A percentile compares a stretch with the other conserved stretches of the same genome.
Evolutionary conservation across 2,113 vertebrate species (phyloP).

Genomic region (Poicephalus gulielmi): DNA sequence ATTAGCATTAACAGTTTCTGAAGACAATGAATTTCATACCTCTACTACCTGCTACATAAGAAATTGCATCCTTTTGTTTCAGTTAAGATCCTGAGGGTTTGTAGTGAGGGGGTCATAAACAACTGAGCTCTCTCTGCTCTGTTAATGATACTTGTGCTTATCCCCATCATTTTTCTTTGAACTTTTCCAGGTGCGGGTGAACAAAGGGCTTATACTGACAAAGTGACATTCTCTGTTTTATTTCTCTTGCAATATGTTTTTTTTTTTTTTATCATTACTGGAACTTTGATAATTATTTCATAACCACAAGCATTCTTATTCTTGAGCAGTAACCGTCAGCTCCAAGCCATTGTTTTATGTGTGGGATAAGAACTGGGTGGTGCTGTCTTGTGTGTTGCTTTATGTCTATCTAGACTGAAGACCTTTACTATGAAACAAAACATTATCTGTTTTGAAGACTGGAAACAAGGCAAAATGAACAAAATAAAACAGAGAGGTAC

Average conservation of each 20-base stretch:
- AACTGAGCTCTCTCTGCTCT: background rate
- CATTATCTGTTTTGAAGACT: background rate
- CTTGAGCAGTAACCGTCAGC: background rate
- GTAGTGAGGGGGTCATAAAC: background rate
- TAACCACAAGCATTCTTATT: background rate
- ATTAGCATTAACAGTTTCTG: background rate
- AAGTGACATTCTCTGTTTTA: background rate
- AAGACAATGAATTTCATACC: background rate
- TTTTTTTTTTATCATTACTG: background rate
- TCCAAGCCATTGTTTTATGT: background rate
- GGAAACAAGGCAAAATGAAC: background rate
- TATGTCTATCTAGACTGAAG: background rate
- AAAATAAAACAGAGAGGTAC: background rate
- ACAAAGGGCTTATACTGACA: background rate
- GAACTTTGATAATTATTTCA: background rate
- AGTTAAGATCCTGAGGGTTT: background rate
- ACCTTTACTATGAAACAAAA: background rate
- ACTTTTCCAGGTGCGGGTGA: background rate
- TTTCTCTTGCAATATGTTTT: background rate
- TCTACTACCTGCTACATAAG: background rate
- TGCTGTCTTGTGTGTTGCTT: background rate
- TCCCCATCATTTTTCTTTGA: background rate
- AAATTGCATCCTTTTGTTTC: background rate
- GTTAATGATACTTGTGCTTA: background rate
- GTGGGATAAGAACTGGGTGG: background rate